These are phyloP conservation scores for Virgularia gustaviana DNA, from an alignment of 92 coral and sea anemone species.

Conservation along the genomic window DNA sequence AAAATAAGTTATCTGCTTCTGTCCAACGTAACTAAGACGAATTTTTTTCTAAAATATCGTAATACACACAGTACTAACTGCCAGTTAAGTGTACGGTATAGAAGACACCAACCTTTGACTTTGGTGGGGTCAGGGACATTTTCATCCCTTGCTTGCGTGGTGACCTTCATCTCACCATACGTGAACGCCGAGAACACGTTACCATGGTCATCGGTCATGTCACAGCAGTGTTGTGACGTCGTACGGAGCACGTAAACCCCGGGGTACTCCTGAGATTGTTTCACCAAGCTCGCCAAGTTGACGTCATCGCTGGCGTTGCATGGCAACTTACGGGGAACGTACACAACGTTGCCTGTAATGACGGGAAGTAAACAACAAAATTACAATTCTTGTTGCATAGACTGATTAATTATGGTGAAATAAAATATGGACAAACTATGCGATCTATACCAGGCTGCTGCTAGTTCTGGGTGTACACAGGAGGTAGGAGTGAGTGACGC, in stretches of 20 bases:
- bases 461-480: too few relatives aligned
- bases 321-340: constrained; percentile 55
- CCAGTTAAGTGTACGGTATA: too few relatives aligned
- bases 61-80: too few relatives aligned
- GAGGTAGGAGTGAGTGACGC: not conserved
- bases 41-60: too few relatives aligned
- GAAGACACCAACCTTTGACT: too few relatives aligned
- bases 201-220: constrained; percentile 66
- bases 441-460: constrained; percentile 14
- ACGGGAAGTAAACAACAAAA: not conserved
- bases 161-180: constrained; percentile 64
- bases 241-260: constrained; percentile 86
- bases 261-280: constrained; percentile 44
- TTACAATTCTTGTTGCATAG: too few relatives aligned
- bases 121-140: too few relatives aligned
- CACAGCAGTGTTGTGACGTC: constrained; percentile 76
- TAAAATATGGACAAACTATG: not conserved
- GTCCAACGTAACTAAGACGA: too few relatives aligned
- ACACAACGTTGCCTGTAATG: constrained; percentile 32
- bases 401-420: too few relatives aligned
- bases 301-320: not conserved
- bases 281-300: constrained; percentile 32
- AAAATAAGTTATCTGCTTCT: too few relatives aligned
- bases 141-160: constrained; percentile 33
- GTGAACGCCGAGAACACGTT: constrained; percentile 66